phyloP scores from a whole-genome alignment of 2,888 invertebrate species.

The Hemicrepidius hirtus region DNA sequence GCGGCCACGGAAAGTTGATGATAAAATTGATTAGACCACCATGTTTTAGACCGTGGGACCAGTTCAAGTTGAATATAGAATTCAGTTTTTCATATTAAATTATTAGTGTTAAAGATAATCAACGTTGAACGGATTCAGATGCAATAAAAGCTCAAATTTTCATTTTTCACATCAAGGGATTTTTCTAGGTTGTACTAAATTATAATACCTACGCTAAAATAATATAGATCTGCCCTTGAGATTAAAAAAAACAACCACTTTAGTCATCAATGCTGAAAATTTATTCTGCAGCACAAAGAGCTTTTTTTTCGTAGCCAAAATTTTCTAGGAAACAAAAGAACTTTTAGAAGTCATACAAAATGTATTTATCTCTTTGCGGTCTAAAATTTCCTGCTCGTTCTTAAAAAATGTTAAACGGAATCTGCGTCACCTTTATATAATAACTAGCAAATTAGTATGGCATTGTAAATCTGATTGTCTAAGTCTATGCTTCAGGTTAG shows the following conservation, averaged over 20 bases:
- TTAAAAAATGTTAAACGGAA: slow-evolving; percentile 7
- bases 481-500: neutral
- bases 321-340: slow-evolving; percentile 16
- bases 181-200: too few relatives aligned
- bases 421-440: slow-evolving; percentile 21
- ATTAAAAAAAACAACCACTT: too few relatives aligned
- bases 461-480: slow-evolving; percentile 13
- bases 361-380: slow-evolving; percentile 23
- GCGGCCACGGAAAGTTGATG: neutral
- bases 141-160: slow-evolving; percentile 5
- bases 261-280: too few relatives aligned
- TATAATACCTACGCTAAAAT: too few relatives aligned
- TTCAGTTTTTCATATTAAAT: slow-evolving; percentile 27
- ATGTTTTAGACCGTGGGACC: slow-evolving; percentile 39
- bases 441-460: neutral
- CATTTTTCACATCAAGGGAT: neutral
- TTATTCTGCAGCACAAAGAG: neutral
- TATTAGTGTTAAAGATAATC: neutral
- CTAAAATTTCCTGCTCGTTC: slow-evolving; percentile 18
- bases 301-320: neutral
- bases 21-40: slow-evolving; percentile 27
- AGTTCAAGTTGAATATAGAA: slow-evolving; percentile 28
- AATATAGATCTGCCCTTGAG: too few relatives aligned
- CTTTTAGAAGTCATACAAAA: slow-evolving; percentile 13
- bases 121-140: neutral